Base-by-base conservation (phyloP, 1,140 invertebrate species). In the Battus philenor region DNA sequence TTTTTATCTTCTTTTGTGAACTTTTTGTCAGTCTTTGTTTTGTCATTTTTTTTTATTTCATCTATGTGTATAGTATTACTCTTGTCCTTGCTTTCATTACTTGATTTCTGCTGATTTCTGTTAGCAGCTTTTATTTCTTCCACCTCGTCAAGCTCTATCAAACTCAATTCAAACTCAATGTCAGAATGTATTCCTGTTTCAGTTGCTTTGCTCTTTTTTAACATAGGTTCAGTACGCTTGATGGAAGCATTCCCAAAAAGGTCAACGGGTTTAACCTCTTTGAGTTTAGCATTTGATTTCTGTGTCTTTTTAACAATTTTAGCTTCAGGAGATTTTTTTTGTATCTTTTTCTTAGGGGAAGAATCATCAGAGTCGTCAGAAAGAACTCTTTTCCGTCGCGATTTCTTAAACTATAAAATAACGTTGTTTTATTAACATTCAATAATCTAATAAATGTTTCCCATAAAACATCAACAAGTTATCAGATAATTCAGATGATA, bases 81-180 rank as follows among this genome's bases (percentile, higher is more conserved):
- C 18, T 39, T 43, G 5, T 41, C 13, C 16, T 26, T 27, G 8
- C 15, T 41, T 12, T 27, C 12, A 27, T 29, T 5, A 10, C 17
- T 41, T 15, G 7, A 5, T 13, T 44, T 50, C 4, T 6, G 5
- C 6, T 31, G 39, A 44, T 34, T 15, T 22, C 11, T 12, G 10
- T 31, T 45, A 41, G 18, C 53, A 20, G 59, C 30, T 50, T 47
- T 59, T 41, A 65, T 24, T 18, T 59, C 59, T 43, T 80, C 76
- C 69, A 44, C 39, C 33, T 59, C 59, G 61, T 93, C 91, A 26
- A 93, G 64, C 61, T 91, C 86, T 47, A 88, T 59, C 8, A 93
- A 67, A 13, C 90, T 91, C 56, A 88, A 87, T 61, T 90, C 87
- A 79, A 94, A 93, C 53, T 91, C 89, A 36, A 90, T 87, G 87